Base-by-base conservation (phyloP, 2,797 vertebrate genomes). In the Momotus momota region DNA sequence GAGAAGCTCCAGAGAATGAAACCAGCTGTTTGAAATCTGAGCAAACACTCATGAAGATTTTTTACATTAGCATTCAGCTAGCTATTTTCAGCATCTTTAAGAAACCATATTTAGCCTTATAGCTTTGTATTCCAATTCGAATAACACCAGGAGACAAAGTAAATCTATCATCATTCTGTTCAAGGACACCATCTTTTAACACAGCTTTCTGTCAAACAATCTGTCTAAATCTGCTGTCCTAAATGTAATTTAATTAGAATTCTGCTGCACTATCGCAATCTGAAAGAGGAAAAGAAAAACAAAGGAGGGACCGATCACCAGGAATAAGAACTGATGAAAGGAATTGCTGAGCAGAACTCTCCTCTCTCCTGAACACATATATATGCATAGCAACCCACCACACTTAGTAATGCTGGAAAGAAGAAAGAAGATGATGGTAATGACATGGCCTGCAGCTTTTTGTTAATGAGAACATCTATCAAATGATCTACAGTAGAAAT, bases 391-490 rank as follows among this genome's bases (percentile, higher is more conserved):
- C 29, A 93, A 86, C 55, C 14, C 38, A 69, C 60, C 0, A 0
- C 20, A 73, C 23, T 84, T 51, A 48, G 35, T 20, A 80, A 85
- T 52, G 12, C 52, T 49, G 60, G 22, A 80, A 90, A 80, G 54
- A 88, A 83, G 48, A 89, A 77, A 62, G 40, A 73, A 9, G 38
- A 71, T 79, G 7, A 69, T 82, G 52, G 91, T 88, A 90, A 91
- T 70, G 51, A 61, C 49, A 72, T 33, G 22, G 46, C 94, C 92
- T 80, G 40, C 29, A 93, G 84, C 29, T 89, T 91, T 85, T 81
- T 86, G 16, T 81, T 90, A 94, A 86, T 81, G 64, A 88, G 25
- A 90, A 45, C 43, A 90, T 86, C 57, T 81, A 90, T 93, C 75
- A 88, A 9, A 51, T 70, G 61, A 73, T 85, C 40, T 78, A 67